Evolutionary conservation across 2,113 vertebrate species (phyloP).

Genomic region (Lophochroa leadbeateri): DNA sequence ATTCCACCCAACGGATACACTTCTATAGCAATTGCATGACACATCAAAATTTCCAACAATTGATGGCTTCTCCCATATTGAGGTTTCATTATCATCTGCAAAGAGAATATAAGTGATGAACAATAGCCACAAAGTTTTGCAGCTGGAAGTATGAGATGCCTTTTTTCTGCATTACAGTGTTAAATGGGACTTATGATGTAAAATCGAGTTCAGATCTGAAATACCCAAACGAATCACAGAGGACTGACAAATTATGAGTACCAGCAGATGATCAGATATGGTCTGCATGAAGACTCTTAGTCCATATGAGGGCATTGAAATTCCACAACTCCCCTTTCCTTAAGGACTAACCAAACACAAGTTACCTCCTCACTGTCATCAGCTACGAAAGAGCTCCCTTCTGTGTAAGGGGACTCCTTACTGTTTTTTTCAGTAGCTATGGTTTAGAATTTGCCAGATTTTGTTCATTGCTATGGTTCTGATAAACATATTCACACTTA

Average conservation of each 20-base stretch:
- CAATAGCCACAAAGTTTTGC: neutral
- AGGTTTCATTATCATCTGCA: constrained; percentile 34
- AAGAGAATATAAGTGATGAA: neutral
- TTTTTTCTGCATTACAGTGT: neutral
- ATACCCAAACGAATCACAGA: neutral
- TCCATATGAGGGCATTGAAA: neutral
- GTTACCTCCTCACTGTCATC: neutral
- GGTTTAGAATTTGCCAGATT: neutral
- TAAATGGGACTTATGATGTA: neutral
- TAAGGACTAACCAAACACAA: neutral
- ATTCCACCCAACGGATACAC: constrained; percentile 72
- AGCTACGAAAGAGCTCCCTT: neutral
- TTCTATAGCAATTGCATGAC: constrained; percentile 72
- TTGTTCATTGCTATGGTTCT: neutral
- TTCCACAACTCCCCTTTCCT: neutral
- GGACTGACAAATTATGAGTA: neutral
- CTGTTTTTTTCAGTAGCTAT: neutral
- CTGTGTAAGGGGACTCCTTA: accelerated
- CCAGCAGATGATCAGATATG: neutral
- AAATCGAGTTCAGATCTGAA: neutral
- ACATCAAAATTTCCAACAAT: constrained; percentile 68
- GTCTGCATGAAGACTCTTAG: neutral
- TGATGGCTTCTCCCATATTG: constrained; percentile 82
- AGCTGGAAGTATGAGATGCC: neutral
- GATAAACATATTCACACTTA: neutral